Conservation (phyloP, 2,888 invertebrate genomes). For the Hydropsyche betteni region DNA sequence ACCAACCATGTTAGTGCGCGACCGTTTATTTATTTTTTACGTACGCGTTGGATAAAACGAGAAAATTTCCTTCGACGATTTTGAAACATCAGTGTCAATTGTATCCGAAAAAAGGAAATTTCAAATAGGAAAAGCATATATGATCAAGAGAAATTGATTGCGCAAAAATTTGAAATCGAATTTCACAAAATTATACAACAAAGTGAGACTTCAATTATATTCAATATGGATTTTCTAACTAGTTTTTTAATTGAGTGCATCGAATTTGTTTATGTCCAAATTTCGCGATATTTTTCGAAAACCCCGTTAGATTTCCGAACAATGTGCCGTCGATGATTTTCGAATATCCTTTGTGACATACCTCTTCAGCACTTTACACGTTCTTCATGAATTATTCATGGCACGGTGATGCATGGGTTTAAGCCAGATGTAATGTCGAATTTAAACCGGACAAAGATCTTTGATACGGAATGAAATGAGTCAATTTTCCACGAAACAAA, state of each 20-base stretch:
- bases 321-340: too few species aligned
- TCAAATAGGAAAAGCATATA: too few species aligned
- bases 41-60: not conserved
- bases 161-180: too few species aligned
- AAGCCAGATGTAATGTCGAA: not conserved
- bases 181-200: too few species aligned
- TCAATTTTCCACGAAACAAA: too few species aligned
- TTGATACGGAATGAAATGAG: not conserved
- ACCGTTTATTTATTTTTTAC: not conserved
- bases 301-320: too few species aligned
- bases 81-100: too few species aligned
- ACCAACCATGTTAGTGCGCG: not conserved
- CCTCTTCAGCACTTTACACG: not conserved
- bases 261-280: not conserved
- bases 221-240: too few species aligned
- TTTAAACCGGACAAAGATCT: constrained; percentile 13
- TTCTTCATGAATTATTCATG: not conserved
- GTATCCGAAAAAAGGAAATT: too few species aligned
- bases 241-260: not conserved
- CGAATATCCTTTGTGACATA: not conserved
- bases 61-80: too few species aligned
- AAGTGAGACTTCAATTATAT: too few species aligned
- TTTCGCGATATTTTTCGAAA: not conserved
- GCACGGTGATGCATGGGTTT: constrained; percentile 7
- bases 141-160: too few species aligned